Conservation (phyloP, 2,113 vertebrate species). For the Odontesthes bonariensis region DNA sequence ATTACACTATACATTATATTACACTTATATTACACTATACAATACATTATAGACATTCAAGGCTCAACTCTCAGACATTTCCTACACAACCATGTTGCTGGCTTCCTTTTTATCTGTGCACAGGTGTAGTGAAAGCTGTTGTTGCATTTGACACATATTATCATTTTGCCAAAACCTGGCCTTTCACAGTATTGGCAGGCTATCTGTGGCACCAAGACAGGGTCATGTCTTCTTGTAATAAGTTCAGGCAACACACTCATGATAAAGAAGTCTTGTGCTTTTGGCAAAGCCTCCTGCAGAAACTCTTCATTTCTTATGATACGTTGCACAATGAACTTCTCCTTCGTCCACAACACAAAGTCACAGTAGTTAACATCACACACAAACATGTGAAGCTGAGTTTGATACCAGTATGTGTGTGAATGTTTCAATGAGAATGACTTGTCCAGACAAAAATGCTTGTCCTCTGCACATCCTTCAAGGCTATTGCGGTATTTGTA, state of each 20-base stretch:
- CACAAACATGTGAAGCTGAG: conserved; percentile 1
- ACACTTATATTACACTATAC: too few relatives aligned
- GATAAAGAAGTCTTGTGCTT: neutral
- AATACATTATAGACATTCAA: too few relatives aligned
- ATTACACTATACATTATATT: too few relatives aligned
- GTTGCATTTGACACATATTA: neutral
- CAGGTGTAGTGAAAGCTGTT: too few relatives aligned
- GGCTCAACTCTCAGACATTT: too few relatives aligned
- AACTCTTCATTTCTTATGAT: neutral
- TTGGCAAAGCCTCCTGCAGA: conserved; percentile 9
- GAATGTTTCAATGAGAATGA: too few relatives aligned
- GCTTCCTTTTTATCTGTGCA: too few relatives aligned
- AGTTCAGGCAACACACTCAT: conserved; percentile 13
- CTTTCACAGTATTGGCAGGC: neutral
- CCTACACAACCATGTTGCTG: too few relatives aligned
- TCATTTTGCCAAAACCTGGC: conserved; percentile 6
- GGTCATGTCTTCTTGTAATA: conserved; percentile 1
- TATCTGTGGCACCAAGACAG: neutral
- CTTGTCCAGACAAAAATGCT: too few relatives aligned
- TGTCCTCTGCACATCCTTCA: conserved; percentile 4
- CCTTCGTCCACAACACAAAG: conserved; percentile 1
- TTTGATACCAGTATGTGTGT: too few relatives aligned
- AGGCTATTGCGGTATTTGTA: too few relatives aligned
- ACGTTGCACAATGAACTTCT: neutral
- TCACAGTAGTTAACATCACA: conserved; percentile 8